Evolutionary conservation across 2,888 invertebrate genomes (phyloP).

Genomic region (Mesorhabditis belari): DNA sequence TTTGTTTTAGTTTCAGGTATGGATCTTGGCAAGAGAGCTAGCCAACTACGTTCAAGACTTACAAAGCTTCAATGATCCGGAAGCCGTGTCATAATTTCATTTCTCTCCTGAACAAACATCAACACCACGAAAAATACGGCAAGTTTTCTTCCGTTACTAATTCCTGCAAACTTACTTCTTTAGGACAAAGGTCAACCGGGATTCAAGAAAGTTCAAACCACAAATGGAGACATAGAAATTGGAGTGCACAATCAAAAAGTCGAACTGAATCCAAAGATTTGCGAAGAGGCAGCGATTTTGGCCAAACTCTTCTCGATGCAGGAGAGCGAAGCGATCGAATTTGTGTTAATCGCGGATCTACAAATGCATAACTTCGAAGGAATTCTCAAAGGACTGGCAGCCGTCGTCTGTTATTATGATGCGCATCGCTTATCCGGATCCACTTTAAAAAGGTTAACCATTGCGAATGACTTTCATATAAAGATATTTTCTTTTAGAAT

Average conservation of each 20-base stretch:
- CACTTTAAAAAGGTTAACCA: constrained; percentile 3
- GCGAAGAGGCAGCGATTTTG: constrained; percentile 21
- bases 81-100: constrained; percentile 1
- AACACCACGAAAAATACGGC: constrained; percentile 14
- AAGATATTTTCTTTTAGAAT: constrained; percentile 11
- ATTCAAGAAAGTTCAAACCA: neutral
- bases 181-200: no score
- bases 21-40: constrained; percentile 13
- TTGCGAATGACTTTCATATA: constrained; percentile 5
- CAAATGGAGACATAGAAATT: neutral
- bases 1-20: constrained; percentile 8
- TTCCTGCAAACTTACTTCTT: neutral
- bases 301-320: constrained; percentile 26
- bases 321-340: constrained; percentile 28
- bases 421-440: constrained; percentile 18
- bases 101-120: constrained; percentile 4
- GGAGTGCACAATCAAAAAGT: neutral
- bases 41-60: constrained; percentile 8
- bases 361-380: constrained; percentile 29
- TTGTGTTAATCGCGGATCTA: constrained; percentile 32
- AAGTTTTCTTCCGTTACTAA: neutral
- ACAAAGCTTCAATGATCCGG: constrained; percentile 9
- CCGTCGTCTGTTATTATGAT: constrained; percentile 41
- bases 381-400: constrained; percentile 26
- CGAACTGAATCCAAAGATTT: constrained; percentile 11